Evolutionary conservation across 1,140 invertebrate genomes (phyloP), one percentile per base, ranked within the genome.

Genomic region (Chelonus insularis): DNA sequence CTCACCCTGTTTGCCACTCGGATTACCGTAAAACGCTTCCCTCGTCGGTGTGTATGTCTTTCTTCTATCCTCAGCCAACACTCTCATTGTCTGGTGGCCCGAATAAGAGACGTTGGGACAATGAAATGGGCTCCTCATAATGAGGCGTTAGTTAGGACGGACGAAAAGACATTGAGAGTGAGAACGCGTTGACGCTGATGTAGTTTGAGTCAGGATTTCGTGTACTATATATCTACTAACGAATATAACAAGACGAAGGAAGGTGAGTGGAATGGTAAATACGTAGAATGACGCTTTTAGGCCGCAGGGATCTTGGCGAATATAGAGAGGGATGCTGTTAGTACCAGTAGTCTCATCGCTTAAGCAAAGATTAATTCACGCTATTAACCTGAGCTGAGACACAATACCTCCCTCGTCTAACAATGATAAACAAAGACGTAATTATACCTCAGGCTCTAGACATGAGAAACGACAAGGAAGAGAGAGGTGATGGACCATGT

Each of bases 391-490:
- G 43, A 52, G 57, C 61, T 62, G 36, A 57, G 43, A 63, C 43
- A 74, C 72, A 75, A 75, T 75, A 62, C 61, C 37, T 51, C 43
- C 56, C 67, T 47, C 66, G 54, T 63, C 59, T 61, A 60, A 72
- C 68, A 69, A 71, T 70, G 68, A 77, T 72, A 76, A 78, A 78
- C 76, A 76, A 77, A 74, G 74, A 66, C 64, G 55, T 73, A 75
- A 76, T 75, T 77, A 74, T 66, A 51, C 41, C 4, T 41, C 18
- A 29, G 37, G 20, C n/a, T 47, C 51, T 63, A 62, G 50, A 50
- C 39, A 55, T 43, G 37, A 48, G 29, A 29, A 29, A 11, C n/a
- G n/a, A n/a, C n/a, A n/a, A 14, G 5, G 34, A 18, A 11, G 52
- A 37, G 5, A 14, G 39, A 29, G 25, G 25, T 7, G 52, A 20